These are phyloP conservation scores for Serripes groenlandicus DNA, from an alignment of 2,888 invertebrate genomes.

Conservation along the genomic window DNA sequence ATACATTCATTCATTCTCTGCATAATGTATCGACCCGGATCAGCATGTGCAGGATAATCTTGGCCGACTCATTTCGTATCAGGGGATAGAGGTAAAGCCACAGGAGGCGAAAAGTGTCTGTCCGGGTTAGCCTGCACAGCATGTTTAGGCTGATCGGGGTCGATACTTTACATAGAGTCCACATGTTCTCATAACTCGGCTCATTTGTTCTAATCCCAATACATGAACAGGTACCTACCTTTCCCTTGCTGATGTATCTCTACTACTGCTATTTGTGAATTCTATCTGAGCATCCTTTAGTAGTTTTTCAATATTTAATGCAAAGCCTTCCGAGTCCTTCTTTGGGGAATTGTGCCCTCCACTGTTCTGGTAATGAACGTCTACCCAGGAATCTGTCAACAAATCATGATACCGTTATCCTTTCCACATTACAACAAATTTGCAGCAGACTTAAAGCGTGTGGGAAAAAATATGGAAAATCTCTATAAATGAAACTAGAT, in stretches of 20 bases:
- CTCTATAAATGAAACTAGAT: neutral
- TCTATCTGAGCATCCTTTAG: constrained; percentile 84
- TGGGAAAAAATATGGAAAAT: neutral
- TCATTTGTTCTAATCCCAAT: neutral
- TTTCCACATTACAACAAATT: neutral
- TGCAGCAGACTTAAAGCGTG: neutral
- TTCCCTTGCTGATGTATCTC: constrained; percentile 78
- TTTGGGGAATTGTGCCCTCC: constrained; percentile 48
- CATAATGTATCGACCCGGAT: too few species aligned
- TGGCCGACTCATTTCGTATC: too few species aligned
- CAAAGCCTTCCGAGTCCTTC: constrained; percentile 60
- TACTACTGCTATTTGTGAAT: constrained; percentile 80
- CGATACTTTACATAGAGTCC: neutral
- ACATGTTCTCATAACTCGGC: neutral
- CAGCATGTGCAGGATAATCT: too few species aligned
- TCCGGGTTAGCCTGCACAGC: too few species aligned
- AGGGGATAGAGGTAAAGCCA: too few species aligned
- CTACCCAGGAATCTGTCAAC: constrained; percentile 82
- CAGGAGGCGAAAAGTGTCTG: too few species aligned
- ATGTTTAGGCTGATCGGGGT: too few species aligned
- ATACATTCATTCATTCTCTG: too few species aligned
- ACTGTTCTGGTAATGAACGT: constrained; percentile 70
- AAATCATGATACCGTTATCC: neutral
- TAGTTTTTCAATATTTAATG: constrained; percentile 82
- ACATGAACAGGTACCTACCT: too few species aligned